Evolutionary conservation across 2,888 invertebrate genomes (phyloP), one percentile per base, ranked within the genome.

Genomic region (Venusia cambrica): DNA sequence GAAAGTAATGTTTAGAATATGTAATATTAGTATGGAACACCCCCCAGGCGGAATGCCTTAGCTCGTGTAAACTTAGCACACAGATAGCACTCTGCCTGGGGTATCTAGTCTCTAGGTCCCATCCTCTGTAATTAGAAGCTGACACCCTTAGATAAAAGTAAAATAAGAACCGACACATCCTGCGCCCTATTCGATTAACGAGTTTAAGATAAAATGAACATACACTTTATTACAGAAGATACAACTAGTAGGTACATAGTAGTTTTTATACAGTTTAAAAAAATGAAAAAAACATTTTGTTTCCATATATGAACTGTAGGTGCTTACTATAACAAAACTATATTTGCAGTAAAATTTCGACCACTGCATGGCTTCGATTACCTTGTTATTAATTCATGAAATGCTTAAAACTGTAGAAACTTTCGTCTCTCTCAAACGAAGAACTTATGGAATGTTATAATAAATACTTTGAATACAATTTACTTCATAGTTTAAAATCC

Each of bases 401-500:
- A n/a, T n/a, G n/a, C n/a, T n/a, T n/a, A n/a, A n/a, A n/a, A n/a
- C n/a, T n/a, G n/a, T n/a, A n/a, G n/a, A n/a, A n/a, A n/a, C n/a
- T n/a, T n/a, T n/a, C n/a, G 8, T 18, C 18, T 7, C 18, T 4
- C 8, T 18, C 4, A 18, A 18, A 18, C 4, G 18, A 18, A 24
- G 10, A 25, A 16, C 8, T 16, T 5, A 6, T 2, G 30, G n/a
- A 15, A n/a, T 26, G 37, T 45, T 46, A 45, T 54, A 67, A 65
- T 65, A 55, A 57, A 52, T 30, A 51, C 53, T 49, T 40, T 55
- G 59, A 63, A 66, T 64, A 45, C n/a, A 54, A 33, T 46, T 37
- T 47, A 55, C 55, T 61, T 60, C 51, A 62, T 71, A 66, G 62
- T 58, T 72, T 62, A 72, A 63, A 59, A 63, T 60, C 63, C 57